These are phyloP conservation scores for Rattus norvegicus DNA, from an alignment of 2,113 vertebrate species.

Conservation along the genomic window GRCr8 NC_086030.1:45724501-45725000, in stretches of 20 bases:
- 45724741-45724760: too few species aligned
- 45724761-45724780: background rate
- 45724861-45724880: background rate
- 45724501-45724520: background rate
- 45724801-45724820: background rate
- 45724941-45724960: background rate
- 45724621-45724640: background rate
- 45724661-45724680: background rate
- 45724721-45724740: background rate
- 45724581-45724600: background rate
- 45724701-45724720: background rate
- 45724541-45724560: background rate
- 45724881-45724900: background rate
- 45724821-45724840: background rate
- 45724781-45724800: background rate
- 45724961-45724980: background rate
- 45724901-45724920: background rate
- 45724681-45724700: background rate
- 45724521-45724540: background rate
- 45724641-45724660: background rate
- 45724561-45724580: background rate
- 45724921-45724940: background rate
- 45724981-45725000: background rate
- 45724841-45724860: background rate
- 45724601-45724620: background rate